Base-by-base conservation (phyloP, 2,888 invertebrate species). In the Lasius fuliginosus region DNA sequence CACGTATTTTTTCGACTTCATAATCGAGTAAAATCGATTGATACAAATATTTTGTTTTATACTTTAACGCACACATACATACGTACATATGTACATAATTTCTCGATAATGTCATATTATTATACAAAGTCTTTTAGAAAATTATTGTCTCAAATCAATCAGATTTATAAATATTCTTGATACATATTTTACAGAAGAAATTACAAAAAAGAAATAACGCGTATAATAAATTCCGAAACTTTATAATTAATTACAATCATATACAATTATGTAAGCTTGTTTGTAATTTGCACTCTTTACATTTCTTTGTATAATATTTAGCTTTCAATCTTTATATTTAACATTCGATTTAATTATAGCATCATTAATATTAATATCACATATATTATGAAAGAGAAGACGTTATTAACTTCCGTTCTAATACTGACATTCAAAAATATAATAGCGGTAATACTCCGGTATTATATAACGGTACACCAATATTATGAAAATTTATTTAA, bases 401-500 rank as follows among this genome's bases (percentile, higher is more conserved):
- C 53, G 3, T n/a, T 53, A 53, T 53, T n/a, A 53, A 53, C n/a
- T n/a, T 53, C 8, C 53, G n/a, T 53, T n/a, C 8, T n/a, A 53
- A 53, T 53, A 8, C 8, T n/a, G 18, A 1, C 18, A 8, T 53
- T 53, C 53, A n/a, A 53, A 53, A 53, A 53, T 53, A n/a, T 53
- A 53, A 53, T n/a, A 53, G 53, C 46, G 18, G 1, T n/a, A 53
- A 53, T 53, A n/a, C 53, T 53, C 53, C 2, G n/a, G 5, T 53
- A 53, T 53, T 53, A n/a, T n/a, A 49, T 1, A 18, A 18, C 53
- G 2, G n/a, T 53, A n/a, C n/a, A 3, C 6, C n/a, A 53, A n/a
- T 53, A 53, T 53, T 53, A 53, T 53, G n/a, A 53, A 53, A 53
- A 53, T 53, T 53, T 53, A 53, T 53, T 53, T 53, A 8, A 53